phyloP scores from a whole-genome alignment of 2,888 invertebrate species.

The Petrolisthes manimaculis region DNA sequence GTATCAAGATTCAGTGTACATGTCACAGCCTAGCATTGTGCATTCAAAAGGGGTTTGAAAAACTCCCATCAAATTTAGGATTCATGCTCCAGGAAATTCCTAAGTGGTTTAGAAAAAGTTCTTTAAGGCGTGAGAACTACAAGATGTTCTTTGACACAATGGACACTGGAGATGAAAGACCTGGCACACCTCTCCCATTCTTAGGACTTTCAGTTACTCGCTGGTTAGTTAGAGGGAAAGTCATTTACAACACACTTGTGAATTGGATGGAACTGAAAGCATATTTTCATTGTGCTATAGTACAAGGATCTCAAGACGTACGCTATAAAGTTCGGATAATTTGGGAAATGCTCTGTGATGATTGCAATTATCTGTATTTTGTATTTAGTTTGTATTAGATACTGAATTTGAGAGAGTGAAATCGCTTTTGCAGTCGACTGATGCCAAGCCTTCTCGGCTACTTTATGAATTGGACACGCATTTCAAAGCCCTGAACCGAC shows the following conservation, averaged over 20 bases:
- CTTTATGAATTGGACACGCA: constrained; percentile 38
- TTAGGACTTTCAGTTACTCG: constrained; percentile 15
- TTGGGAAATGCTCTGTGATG: constrained; percentile 30
- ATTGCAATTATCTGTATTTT: constrained; percentile 33
- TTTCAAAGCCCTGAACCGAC: constrained; percentile 30
- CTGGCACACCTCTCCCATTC: constrained; percentile 24
- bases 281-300: constrained; percentile 17
- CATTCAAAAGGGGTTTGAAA: constrained; percentile 10
- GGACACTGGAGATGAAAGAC: constrained; percentile 23
- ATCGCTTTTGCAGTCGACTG: constrained; percentile 28
- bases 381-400: constrained; percentile 20
- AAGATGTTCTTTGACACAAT: constrained; percentile 29
- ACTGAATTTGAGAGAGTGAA: constrained; percentile 33
- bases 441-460: constrained; percentile 28
- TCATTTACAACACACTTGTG: constrained; percentile 15
- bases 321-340: constrained; percentile 26
- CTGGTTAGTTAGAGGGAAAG: constrained; percentile 23
- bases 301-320: constrained; percentile 27
- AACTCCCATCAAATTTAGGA: constrained; percentile 20
- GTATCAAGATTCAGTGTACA: constrained; percentile 13
- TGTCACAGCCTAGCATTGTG: constrained; percentile 31
- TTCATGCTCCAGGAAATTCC: constrained; percentile 13
- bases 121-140: constrained; percentile 26
- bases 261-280: constrained; percentile 26
- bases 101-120: constrained; percentile 31